Evolutionary conservation across 1,140 invertebrate species (phyloP).

Genomic region (Lordiphosa clarofinis): DNA sequence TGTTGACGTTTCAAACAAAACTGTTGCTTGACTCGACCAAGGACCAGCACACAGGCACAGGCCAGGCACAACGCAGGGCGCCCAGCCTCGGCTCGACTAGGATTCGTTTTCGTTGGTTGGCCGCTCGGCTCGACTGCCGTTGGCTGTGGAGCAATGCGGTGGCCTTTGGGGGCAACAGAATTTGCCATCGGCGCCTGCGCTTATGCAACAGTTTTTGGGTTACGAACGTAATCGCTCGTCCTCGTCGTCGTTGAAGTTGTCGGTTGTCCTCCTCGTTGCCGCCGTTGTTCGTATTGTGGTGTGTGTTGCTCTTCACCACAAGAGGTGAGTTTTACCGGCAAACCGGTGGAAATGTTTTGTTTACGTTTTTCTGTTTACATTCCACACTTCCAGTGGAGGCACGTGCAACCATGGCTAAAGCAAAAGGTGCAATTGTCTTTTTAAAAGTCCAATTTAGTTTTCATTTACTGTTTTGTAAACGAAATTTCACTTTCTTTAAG

Average conservation of each 20-base stretch:
- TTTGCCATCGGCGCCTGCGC: slow-evolving; percentile 59
- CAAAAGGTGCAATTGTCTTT: too few species aligned
- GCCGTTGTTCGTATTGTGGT: too few species aligned
- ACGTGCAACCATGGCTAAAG: not conserved
- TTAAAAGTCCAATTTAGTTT: too few species aligned
- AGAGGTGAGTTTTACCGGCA: slow-evolving; percentile 25
- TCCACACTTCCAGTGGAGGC: slow-evolving; percentile 27
- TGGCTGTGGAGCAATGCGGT: slow-evolving; percentile 56
- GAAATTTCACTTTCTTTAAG: too few species aligned
- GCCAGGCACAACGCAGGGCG: not conserved
- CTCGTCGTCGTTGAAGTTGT: not conserved
- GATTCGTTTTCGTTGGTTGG: slow-evolving; percentile 7
- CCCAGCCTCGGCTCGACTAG: slow-evolving; percentile 6
- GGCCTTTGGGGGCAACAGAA: slow-evolving; percentile 27
- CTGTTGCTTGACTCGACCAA: slow-evolving; percentile 46
- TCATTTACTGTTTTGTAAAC: too few species aligned
- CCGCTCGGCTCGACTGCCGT: slow-evolving; percentile 38
- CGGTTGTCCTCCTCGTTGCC: not conserved
- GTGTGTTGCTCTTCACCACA: slow-evolving; percentile 15
- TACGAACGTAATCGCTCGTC: not conserved
- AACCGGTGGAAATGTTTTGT: slow-evolving; percentile 38
- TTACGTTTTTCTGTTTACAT: slow-evolving; percentile 65
- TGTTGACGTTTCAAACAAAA: slow-evolving; percentile 74
- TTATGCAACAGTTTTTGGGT: slow-evolving; percentile 5
- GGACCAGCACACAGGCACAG: slow-evolving; percentile 6